phyloP scores from a whole-genome alignment of 2,888 invertebrate species.

The Argynnis bischoffii region DNA sequence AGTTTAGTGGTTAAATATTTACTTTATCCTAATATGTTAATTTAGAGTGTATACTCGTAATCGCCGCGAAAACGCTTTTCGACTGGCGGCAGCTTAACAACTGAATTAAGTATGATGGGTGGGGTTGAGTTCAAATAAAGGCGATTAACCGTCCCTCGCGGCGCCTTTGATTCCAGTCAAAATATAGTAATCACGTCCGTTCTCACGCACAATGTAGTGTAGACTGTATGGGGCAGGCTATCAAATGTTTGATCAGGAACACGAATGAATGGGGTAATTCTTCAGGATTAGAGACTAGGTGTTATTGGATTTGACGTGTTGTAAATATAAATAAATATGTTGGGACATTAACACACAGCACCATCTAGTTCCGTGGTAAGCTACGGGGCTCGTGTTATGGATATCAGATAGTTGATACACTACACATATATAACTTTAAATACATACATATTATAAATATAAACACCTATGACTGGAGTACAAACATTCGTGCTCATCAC shows the following conservation, averaged over 20 bases:
- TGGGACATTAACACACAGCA: too few species aligned
- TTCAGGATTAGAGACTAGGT: slow-evolving; percentile 20
- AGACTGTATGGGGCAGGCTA: slow-evolving; percentile 11
- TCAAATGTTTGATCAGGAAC: slow-evolving; percentile 22
- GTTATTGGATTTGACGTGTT: slow-evolving; percentile 14
- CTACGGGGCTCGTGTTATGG: too few species aligned
- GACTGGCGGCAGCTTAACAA: slow-evolving; percentile 38
- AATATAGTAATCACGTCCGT: slow-evolving; percentile 52
- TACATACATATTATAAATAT: too few species aligned
- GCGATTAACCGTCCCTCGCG: slow-evolving; percentile 56
- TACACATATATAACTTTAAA: too few species aligned
- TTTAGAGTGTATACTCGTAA: neutral
- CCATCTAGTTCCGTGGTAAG: too few species aligned
- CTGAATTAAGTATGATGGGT: slow-evolving; percentile 45
- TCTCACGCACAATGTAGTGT: slow-evolving; percentile 41
- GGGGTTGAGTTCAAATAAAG: slow-evolving; percentile 60
- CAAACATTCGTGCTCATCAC: too few species aligned
- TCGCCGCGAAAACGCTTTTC: slow-evolving; percentile 22
- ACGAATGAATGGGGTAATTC: slow-evolving; percentile 6
- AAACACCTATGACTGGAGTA: too few species aligned
- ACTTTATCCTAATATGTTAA: neutral
- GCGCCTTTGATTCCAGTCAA: slow-evolving; percentile 56
- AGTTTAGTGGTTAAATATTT: neutral
- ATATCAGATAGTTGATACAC: too few species aligned
- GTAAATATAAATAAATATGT: too few species aligned